Evolutionary conservation across 2,797 vertebrate genomes (phyloP).

Genomic region (Pristis pectinata): DNA sequence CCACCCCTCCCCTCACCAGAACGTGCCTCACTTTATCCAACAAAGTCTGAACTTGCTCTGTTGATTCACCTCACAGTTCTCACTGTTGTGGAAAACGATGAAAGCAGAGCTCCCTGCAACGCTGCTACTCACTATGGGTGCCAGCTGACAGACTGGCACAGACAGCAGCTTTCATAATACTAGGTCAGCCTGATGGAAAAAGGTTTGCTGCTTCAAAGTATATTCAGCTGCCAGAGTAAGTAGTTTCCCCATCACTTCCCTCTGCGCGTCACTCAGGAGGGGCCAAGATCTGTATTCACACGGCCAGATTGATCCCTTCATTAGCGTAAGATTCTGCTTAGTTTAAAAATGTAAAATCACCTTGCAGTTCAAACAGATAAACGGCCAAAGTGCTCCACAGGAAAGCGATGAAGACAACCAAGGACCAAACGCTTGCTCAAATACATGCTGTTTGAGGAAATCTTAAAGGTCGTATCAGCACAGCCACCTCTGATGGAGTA

Average conservation of each 20-base stretch:
- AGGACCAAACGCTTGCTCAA: too few relatives aligned
- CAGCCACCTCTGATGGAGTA: too few relatives aligned
- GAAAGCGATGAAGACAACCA: too few relatives aligned
- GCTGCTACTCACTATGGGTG: background rate
- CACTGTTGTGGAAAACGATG: background rate
- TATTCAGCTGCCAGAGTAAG: background rate
- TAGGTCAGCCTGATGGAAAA: background rate
- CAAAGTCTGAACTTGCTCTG: background rate
- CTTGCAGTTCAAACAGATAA: too few relatives aligned
- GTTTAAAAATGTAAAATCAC: background rate
- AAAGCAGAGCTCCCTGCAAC: background rate
- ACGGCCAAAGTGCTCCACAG: too few relatives aligned
- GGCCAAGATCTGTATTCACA: background rate
- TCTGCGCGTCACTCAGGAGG: background rate
- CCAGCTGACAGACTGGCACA: background rate
- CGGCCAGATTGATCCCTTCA: background rate
- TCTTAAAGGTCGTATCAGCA: too few relatives aligned
- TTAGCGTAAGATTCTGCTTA: background rate
- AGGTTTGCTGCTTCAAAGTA: background rate
- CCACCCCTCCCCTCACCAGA: too few relatives aligned
- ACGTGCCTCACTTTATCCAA: too few relatives aligned
- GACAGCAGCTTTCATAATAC: background rate
- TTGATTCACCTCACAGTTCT: background rate
- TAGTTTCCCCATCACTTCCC: background rate
- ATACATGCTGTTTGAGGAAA: too few relatives aligned